Conservation (phyloP, 2,888 invertebrate species). For the Pammene aurita region DNA sequence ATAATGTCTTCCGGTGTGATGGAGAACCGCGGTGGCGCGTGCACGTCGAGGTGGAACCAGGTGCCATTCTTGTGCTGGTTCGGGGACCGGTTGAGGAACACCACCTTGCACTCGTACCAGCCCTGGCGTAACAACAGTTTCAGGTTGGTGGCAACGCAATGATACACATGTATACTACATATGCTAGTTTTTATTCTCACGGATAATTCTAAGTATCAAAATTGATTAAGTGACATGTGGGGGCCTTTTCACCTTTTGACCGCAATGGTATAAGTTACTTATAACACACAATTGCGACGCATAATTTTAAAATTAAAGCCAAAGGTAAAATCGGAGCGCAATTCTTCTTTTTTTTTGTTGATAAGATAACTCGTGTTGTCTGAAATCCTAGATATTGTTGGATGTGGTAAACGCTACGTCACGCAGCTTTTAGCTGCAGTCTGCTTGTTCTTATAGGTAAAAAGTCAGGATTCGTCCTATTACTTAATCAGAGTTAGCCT, state of each 20-base stretch:
- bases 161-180: conserved; percentile 30
- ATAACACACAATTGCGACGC: no score
- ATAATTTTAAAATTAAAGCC: no score
- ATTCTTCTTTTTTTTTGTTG: background rate
- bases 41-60: conserved; percentile 99
- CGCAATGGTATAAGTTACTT: no score
- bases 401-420: background rate
- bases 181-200: conserved; percentile 10
- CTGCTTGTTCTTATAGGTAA: no score
- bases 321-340: background rate
- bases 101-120: conserved; percentile 98
- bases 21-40: conserved; percentile 97
- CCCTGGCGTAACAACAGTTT: conserved; percentile 75
- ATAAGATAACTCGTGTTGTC: background rate
- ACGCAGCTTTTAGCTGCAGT: no score
- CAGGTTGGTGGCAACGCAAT: conserved; percentile 20
- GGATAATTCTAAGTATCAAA: conserved; percentile 32
- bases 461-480: no score
- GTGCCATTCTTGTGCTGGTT: conserved; percentile 97
- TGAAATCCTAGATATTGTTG: background rate
- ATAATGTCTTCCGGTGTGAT: conserved; percentile 97
- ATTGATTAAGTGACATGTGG: conserved; percentile 11
- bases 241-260: background rate
- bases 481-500: no score
- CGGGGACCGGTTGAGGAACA: conserved; percentile 96